Evolutionary conservation across 2,113 vertebrate genomes (phyloP).

Genomic region (Ptilonorhynchus violaceus): DNA sequence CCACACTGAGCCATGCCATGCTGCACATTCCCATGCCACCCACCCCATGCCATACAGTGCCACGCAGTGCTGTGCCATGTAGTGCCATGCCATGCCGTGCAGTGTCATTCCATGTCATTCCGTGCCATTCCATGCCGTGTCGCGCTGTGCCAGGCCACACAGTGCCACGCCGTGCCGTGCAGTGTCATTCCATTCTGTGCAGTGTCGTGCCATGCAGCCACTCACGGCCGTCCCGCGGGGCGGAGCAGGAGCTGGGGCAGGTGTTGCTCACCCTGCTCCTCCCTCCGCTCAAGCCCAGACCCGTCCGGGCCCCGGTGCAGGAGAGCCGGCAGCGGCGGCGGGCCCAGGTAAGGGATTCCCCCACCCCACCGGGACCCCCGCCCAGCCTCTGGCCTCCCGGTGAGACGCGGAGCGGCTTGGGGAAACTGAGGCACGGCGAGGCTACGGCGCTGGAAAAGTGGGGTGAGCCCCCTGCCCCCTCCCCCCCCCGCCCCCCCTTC

Average conservation of each 20-base stretch:
- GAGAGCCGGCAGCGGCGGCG: not conserved
- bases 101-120: no score
- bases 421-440: not conserved
- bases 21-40: not conserved
- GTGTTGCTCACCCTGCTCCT: slow-evolving; percentile 8
- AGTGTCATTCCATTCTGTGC: no score
- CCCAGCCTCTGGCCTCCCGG: not conserved
- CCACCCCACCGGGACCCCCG: not conserved
- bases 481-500: not conserved
- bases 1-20: not conserved
- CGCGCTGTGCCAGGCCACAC: not conserved
- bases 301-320: not conserved
- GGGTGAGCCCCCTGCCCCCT: not conserved
- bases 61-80: no score
- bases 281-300: slow-evolving; percentile 14
- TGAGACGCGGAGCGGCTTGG: not conserved
- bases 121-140: no score
- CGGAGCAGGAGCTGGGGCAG: not conserved
- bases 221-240: not conserved
- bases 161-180: not conserved
- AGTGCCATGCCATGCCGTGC: no score
- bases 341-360: slow-evolving; percentile 2
- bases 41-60: not conserved
- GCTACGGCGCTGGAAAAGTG: not conserved
- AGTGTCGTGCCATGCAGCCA: not conserved